Evolutionary conservation across 2,113 vertebrate species (phyloP), one percentile per base, ranked within the genome.

Genomic region (Xyliphius kryptos): DNA sequence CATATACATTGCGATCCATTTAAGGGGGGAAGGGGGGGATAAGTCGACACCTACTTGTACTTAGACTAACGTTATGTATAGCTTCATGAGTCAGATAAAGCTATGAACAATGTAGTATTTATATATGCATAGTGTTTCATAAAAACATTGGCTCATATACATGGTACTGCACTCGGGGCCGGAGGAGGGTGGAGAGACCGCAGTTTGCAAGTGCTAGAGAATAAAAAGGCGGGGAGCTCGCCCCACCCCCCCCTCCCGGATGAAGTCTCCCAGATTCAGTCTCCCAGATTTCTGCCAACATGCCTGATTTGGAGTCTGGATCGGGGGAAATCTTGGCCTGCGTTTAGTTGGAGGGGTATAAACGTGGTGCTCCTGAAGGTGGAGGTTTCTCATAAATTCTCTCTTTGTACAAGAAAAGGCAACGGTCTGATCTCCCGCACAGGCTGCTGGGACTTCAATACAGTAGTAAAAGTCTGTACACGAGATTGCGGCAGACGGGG

Each of bases 111-210:
- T 94, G 92, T 89, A 84, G 84, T 93, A 94, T 93, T 91, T 92
- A 92, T 93, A 93, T 95, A 96, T 97, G 96, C 94, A 97, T 97
- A 97, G 94, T 93, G 91, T 94, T 91, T 92, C 92, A 90, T 90
- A 92, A 91, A 89, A 68, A 90, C 86, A 91, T 90, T 90, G 91
- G 91, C 92, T 92, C 92, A 91, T 90, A 91, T 87, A 93, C 90
- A 92, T 88, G 26, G 89, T 89, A 94, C 88, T 92, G 89, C 86
- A 85, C 89, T 85, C 40, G 43, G 89, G 88, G 87, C 87, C 81
- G 80, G 79, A 92, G 89, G 89, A 90, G 86, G 82, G 84, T 83
- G 89, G 91, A 84, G 87, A 91, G 86, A 93, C 91, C 87, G 91
- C 75, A 91, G 90, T 87, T 89, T 88, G 91, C 85, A 87, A 87